Evolutionary conservation across 1,140 invertebrate species (phyloP).

Genomic region (Atta texana): DNA sequence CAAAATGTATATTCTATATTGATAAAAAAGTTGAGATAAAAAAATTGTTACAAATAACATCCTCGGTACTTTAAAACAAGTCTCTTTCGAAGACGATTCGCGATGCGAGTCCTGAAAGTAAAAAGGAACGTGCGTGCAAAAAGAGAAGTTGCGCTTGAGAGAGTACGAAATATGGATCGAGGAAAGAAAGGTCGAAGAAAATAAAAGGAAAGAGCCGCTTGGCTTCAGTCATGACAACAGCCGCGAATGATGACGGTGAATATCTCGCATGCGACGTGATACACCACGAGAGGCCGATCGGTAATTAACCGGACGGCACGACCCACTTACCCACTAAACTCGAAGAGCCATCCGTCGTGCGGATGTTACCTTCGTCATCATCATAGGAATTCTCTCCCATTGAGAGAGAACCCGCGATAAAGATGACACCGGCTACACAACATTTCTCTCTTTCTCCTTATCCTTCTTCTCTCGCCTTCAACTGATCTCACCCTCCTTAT

Average conservation of each 20-base stretch:
- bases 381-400: constrained; percentile 63
- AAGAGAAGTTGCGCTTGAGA: constrained; percentile 4
- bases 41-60: no score
- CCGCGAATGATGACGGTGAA: background rate
- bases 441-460: constrained; percentile 64
- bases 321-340: constrained; percentile 86
- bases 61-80: background rate
- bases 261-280: constrained; percentile 5
- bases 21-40: no score
- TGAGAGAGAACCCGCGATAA: constrained; percentile 35
- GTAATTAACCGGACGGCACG: constrained; percentile 81
- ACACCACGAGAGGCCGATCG: constrained; percentile 52
- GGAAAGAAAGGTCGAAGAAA: background rate
- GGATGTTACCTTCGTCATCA: constrained; percentile 54
- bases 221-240: background rate
- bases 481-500: constrained; percentile 36
- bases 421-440: background rate
- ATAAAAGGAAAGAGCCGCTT: constrained; percentile 15
- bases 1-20: no score
- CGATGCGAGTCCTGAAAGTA: constrained; percentile 77
- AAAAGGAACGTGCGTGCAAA: constrained; percentile 37
- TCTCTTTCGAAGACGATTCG: background rate
- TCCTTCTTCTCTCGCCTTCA: constrained; percentile 25
- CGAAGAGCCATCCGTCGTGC: constrained; percentile 66
- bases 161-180: background rate